phyloP scores from a whole-genome alignment of 2,888 invertebrate genomes.

The Erannis defoliaria region DNA sequence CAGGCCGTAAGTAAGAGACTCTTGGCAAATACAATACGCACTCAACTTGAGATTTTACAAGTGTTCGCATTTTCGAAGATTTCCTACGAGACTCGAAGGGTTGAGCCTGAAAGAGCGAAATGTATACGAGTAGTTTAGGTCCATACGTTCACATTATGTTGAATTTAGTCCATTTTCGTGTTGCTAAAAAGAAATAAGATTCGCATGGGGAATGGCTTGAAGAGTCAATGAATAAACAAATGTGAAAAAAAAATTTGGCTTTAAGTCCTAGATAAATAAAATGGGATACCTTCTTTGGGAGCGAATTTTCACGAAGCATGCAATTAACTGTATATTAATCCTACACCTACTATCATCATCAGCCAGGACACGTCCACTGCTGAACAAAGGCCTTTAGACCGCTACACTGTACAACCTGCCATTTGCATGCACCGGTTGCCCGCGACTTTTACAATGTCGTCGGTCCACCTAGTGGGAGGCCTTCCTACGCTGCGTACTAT shows the following conservation, averaged over 20 bases:
- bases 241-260: background rate
- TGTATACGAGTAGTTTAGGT: slow-evolving; percentile 24
- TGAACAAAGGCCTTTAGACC: too few relatives aligned
- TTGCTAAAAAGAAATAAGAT: background rate
- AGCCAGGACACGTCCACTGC: too few relatives aligned
- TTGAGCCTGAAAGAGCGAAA: slow-evolving; percentile 48
- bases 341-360: too few relatives aligned
- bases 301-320: too few relatives aligned
- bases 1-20: slow-evolving; percentile 51
- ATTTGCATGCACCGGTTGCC: too few relatives aligned
- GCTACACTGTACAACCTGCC: too few relatives aligned
- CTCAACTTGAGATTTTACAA: slow-evolving; percentile 54
- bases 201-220: background rate
- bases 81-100: slow-evolving; percentile 46
- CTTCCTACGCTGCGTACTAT: too few relatives aligned
- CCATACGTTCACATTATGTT: slow-evolving; percentile 1
- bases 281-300: too few relatives aligned
- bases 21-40: slow-evolving; percentile 57
- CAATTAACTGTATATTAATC: too few relatives aligned
- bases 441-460: too few relatives aligned
- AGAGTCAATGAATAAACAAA: background rate
- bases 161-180: background rate
- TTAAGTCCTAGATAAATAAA: background rate
- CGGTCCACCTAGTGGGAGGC: too few relatives aligned
- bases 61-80: slow-evolving; percentile 55